Evolutionary conservation across 2,888 invertebrate species (phyloP).

Genomic region (Bombyx huttoni): DNA sequence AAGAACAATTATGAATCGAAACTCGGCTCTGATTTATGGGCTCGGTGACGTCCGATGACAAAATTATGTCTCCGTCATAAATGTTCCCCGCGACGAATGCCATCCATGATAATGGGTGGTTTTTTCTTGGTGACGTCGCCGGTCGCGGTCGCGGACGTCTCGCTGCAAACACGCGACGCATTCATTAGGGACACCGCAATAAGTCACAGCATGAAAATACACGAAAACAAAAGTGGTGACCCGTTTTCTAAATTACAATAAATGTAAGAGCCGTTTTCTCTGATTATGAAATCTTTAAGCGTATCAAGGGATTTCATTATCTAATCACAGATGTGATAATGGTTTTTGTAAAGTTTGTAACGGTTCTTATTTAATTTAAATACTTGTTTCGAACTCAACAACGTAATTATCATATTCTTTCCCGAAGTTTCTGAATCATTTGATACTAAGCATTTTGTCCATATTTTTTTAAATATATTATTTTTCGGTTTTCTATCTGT

Average conservation of each 20-base stretch:
- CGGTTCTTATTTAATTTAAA: too few species aligned
- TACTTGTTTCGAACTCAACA: too few species aligned
- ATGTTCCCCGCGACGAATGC: conserved; percentile 34
- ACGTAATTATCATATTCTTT: too few species aligned
- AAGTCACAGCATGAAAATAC: not conserved
- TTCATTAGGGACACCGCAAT: conserved; percentile 5
- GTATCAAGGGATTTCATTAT: too few species aligned
- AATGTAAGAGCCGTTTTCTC: too few species aligned
- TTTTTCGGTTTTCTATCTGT: not conserved
- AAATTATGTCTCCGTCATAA: conserved; percentile 45
- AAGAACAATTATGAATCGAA: conserved; percentile 31
- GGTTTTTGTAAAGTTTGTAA: too few species aligned
- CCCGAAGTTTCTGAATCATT: too few species aligned
- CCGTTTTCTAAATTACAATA: not conserved
- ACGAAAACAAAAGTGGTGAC: not conserved
- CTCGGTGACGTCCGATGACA: conserved; percentile 33
- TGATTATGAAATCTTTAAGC: too few species aligned
- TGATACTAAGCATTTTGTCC: too few species aligned
- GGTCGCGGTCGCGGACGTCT: not conserved
- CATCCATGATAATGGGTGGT: conserved; percentile 36
- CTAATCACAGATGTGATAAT: too few species aligned
- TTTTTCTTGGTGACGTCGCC: conserved; percentile 33
- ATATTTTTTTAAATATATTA: not conserved
- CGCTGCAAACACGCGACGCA: conserved; percentile 8
- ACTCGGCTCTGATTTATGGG: conserved; percentile 29